These are phyloP conservation scores for Smutsia gigantea DNA, from an alignment of 2,797 vertebrate species.

Conservation along the genomic window DNA sequence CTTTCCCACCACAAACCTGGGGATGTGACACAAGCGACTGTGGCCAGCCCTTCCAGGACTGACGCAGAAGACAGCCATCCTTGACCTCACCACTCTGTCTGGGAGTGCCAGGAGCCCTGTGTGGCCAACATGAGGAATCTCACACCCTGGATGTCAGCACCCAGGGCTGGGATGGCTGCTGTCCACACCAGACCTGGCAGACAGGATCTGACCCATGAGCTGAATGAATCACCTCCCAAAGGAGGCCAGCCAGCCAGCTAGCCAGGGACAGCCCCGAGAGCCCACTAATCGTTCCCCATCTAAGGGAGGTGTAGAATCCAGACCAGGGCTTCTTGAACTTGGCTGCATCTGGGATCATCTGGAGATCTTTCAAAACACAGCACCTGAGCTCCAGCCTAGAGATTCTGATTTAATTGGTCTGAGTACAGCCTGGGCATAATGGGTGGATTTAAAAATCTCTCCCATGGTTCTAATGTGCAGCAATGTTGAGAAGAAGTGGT, in stretches of 20 bases:
- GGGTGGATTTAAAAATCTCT: not conserved
- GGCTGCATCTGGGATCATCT: not conserved
- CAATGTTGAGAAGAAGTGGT: not conserved
- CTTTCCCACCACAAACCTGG: slow-evolving; percentile 9
- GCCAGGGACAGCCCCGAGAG: not conserved
- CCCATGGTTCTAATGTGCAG: not conserved
- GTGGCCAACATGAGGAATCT: not conserved
- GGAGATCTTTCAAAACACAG: not conserved
- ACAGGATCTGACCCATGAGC: not conserved
- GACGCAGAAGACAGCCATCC: not conserved
- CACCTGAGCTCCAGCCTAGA: not conserved
- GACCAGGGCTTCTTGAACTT: not conserved
- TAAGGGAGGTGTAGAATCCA: not conserved
- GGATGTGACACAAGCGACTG: slow-evolving; percentile 53
- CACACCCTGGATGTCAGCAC: not conserved
- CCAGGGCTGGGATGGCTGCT: not conserved
- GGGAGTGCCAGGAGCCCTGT: not conserved
- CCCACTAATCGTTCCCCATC: not conserved
- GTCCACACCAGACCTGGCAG: slow-evolving; percentile 18
- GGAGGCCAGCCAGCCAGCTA: not conserved
- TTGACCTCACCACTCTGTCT: not conserved
- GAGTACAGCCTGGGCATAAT: not conserved
- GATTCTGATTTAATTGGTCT: not conserved
- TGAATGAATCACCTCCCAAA: slow-evolving; percentile 51
- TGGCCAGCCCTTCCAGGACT: not conserved